Evolutionary conservation across 2,888 invertebrate genomes (phyloP), one percentile per base, ranked within the genome.

Genomic region (Neoascia interrupta): DNA sequence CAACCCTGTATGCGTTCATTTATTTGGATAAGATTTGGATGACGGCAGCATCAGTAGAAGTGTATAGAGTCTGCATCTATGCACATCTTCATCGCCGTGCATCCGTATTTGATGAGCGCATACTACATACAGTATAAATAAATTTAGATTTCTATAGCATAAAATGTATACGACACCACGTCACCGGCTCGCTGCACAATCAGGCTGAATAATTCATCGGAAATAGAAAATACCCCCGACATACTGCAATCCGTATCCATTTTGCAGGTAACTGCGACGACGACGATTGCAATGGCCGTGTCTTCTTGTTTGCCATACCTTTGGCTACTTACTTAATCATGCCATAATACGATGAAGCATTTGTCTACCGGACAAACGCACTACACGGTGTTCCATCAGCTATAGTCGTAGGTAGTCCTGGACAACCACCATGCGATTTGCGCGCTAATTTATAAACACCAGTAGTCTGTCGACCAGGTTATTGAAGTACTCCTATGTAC

Each of bases 271-370:
- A 10, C 16, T 11, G 11, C 26, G 18, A 5, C n/a, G 19, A 28
- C 39, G 28, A 34, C 21, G 28, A 23, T 37, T 47, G 45, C 23
- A 39, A 19, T 19, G 11, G 47, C 39, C 41, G 47, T 61, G 54
- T 66, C 73, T 79, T 79, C 73, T 73, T 79, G 73, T 79, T 73
- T 79, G 47, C 56, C 37, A 73, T 66, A 66, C 72, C 73, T 66
- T 58, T 73, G 47, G 66, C 79, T 79, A 73, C 73, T 79, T 73
- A 79, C 79, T 79, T 61, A 79, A 73, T 73, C 61, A 79, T 79
- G 51, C 66, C 45, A 54, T 61, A 68, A 79, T 79, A 79, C 68
- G 41, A 60, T 37, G 28, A 64, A 72, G 53, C 72, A 66, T 76
- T 58, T 61, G 61, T 79, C 56, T 51, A 51, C 37, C 43, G 37